Evolutionary conservation across 2,888 invertebrate species (phyloP).

Genomic region (Hedychridium roseum): DNA sequence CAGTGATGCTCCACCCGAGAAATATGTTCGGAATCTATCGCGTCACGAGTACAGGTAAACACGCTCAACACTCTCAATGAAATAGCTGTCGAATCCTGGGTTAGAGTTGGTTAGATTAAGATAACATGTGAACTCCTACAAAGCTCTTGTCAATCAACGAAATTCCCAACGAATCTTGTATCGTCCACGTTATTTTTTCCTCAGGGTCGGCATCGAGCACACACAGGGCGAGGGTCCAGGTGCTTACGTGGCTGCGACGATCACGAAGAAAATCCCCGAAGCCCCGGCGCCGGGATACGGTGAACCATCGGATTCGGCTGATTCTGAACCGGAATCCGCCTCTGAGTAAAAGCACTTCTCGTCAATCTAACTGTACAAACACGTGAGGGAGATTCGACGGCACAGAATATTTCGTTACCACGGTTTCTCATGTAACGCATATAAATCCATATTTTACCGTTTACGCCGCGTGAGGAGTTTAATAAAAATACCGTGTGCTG

Average conservation of each 20-base stretch:
- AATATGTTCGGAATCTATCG: constrained; percentile 95
- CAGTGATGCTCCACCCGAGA: constrained; percentile 92
- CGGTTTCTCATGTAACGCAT: constrained; percentile 14
- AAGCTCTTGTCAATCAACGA: too few species aligned
- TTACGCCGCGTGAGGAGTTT: too few species aligned
- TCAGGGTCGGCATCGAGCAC: constrained; percentile 88
- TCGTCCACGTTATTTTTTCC: constrained; percentile 1
- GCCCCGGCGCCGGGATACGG: constrained; percentile 60
- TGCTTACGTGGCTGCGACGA: constrained; percentile 74
- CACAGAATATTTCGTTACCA: constrained; percentile 7
- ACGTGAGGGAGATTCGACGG: constrained; percentile 10
- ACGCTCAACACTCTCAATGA: neutral
- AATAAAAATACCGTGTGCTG: too few species aligned
- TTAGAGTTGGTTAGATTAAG: too few species aligned
- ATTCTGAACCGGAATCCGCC: constrained; percentile 46
- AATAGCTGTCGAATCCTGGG: neutral
- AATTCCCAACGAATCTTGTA: neutral
- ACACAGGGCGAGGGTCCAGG: constrained; percentile 77
- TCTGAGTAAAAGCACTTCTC: constrained; percentile 9
- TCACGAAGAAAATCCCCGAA: constrained; percentile 58
- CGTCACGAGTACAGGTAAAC: constrained; percentile 89
- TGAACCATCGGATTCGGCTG: constrained; percentile 68
- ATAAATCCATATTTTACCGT: too few species aligned
- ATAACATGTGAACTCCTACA: too few species aligned
- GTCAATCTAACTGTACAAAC: constrained; percentile 20